These are phyloP conservation scores for Eumerus sabulonum DNA, from an alignment of 2,888 invertebrate species.

Conservation along the genomic window DNA sequence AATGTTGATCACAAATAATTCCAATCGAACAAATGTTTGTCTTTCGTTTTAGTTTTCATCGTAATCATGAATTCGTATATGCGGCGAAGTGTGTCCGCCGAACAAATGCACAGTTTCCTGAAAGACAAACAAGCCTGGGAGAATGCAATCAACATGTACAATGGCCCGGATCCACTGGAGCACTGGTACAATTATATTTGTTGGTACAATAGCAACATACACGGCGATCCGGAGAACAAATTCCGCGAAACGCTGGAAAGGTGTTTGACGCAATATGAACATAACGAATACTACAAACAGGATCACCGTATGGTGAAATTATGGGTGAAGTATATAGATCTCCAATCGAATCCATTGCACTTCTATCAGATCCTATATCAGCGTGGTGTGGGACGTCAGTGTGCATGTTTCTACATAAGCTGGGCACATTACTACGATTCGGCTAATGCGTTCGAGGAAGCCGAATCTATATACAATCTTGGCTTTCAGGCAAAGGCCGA, in stretches of 20 bases:
- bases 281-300: slow-evolving; percentile 89
- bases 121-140: slow-evolving; percentile 85
- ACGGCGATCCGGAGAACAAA: slow-evolving; percentile 91
- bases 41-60: slow-evolving; percentile 39
- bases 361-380: slow-evolving; percentile 90
- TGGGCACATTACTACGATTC: slow-evolving; percentile 95
- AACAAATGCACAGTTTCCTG: slow-evolving; percentile 76
- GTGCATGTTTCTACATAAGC: slow-evolving; percentile 91
- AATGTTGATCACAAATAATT: slow-evolving; percentile 21
- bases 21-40: slow-evolving; percentile 3
- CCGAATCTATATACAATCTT: slow-evolving; percentile 89
- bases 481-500: slow-evolving; percentile 89
- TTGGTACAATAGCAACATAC: slow-evolving; percentile 92
- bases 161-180: slow-evolving; percentile 92
- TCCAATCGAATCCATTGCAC: slow-evolving; percentile 87
- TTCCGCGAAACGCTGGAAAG: slow-evolving; percentile 91
- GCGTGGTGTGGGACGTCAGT: slow-evolving; percentile 89
- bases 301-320: slow-evolving; percentile 92
- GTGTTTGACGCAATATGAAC: slow-evolving; percentile 90
- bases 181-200: slow-evolving; percentile 94
- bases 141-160: slow-evolving; percentile 88
- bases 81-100: slow-evolving; percentile 70
- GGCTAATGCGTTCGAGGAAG: slow-evolving; percentile 89
- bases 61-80: slow-evolving; percentile 72
- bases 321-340: slow-evolving; percentile 94